These are phyloP conservation scores for Chrysoperla carnea DNA, from an alignment of 1,140 invertebrate genomes.

Conservation along the genomic window DNA sequence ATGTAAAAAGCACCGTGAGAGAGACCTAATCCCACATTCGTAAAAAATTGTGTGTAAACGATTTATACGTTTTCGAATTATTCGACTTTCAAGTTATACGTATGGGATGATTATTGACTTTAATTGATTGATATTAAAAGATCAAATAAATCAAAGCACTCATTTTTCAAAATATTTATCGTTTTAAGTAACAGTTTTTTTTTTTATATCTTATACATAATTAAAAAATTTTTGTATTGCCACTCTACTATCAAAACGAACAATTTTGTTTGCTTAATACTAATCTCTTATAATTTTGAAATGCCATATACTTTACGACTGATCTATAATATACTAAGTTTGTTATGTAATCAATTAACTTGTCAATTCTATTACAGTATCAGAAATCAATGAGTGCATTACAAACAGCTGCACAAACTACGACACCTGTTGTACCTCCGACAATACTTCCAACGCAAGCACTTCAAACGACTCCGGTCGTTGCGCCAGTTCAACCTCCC, in stretches of 20 bases:
- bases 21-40: no score
- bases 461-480: conserved; percentile 13
- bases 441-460: conserved; percentile 22
- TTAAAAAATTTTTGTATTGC: no score
- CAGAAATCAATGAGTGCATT: conserved; percentile 22
- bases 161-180: no score
- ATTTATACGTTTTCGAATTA: no score
- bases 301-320: neutral
- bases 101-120: no score
- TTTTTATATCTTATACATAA: no score
- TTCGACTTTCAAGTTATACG: no score
- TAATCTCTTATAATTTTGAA: conserved; percentile 2
- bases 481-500: conserved; percentile 19
- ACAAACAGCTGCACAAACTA: conserved; percentile 7
- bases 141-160: no score
- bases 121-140: no score
- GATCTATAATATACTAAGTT: conserved; percentile 1
- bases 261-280: conserved; percentile 7
- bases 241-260: conserved; percentile 5
- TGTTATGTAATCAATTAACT: conserved; percentile 1
- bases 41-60: no score
- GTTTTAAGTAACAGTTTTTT: no score
- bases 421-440: neutral
- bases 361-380: conserved; percentile 13
- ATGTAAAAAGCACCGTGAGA: no score